Conservation (phyloP, 2,888 invertebrate species). For the Ferdinandea cuprea region DNA sequence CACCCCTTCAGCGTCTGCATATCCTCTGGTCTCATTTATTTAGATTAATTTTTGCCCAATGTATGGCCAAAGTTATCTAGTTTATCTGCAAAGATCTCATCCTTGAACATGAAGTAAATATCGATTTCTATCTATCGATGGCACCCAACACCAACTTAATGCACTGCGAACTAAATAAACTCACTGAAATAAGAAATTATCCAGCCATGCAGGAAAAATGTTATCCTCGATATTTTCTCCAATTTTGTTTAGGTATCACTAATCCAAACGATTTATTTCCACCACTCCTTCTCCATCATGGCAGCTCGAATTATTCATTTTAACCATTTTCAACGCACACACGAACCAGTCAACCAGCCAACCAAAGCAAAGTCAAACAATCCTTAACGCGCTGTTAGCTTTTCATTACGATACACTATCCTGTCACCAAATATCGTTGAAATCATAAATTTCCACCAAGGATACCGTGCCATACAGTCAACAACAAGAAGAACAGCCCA, state of each 20-base stretch:
- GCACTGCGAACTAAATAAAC: neutral
- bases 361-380: constrained; percentile 46
- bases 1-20: too few relatives aligned
- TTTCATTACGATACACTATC: constrained; percentile 67
- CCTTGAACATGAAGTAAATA: too few relatives aligned
- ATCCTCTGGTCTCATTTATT: too few relatives aligned
- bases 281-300: constrained; percentile 26
- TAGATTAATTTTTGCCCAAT: too few relatives aligned
- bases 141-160: too few relatives aligned
- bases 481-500: constrained; percentile 55
- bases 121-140: too few relatives aligned
- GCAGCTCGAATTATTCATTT: constrained; percentile 51
- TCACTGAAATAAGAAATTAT: constrained; percentile 42
- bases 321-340: constrained; percentile 28
- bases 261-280: constrained; percentile 57
- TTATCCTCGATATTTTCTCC: too few relatives aligned
- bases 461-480: constrained; percentile 5
- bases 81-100: too few relatives aligned
- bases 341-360: neutral
- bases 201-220: too few relatives aligned
- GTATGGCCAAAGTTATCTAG: too few relatives aligned
- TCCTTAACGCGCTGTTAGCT: constrained; percentile 66
- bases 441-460: constrained; percentile 62
- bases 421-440: constrained; percentile 63
- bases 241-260: neutral